Evolutionary conservation across 2,888 invertebrate genomes (phyloP).

Genomic region (Labia minor): DNA sequence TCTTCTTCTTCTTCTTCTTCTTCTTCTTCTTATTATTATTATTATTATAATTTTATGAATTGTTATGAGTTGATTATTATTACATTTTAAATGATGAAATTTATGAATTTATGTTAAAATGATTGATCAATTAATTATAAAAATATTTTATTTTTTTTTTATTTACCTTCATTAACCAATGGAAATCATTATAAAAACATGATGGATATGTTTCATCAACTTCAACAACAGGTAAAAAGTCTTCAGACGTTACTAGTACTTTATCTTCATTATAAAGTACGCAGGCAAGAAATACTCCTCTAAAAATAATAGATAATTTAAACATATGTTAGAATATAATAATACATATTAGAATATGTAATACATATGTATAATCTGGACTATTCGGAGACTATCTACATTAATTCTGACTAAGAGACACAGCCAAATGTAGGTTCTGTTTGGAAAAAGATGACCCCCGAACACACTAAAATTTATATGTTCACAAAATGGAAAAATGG

Average conservation of each 20-base stretch:
- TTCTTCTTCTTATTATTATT: no score
- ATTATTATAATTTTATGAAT: no score
- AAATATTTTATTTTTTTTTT: neutral
- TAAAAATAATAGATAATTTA: conserved; percentile 37
- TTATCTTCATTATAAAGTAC: conserved; percentile 92
- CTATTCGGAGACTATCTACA: neutral
- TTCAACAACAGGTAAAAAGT: conserved; percentile 91
- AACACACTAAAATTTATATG: no score
- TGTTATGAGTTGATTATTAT: neutral
- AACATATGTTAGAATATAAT: no score
- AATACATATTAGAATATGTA: no score
- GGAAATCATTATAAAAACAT: conserved; percentile 83
- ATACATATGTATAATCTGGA: conserved; percentile 15
- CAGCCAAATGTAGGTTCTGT: no score
- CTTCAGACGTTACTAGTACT: conserved; percentile 91
- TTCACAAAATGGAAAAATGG: no score
- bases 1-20: no score
- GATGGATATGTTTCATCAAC: conserved; percentile 92
- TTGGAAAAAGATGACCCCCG: no score
- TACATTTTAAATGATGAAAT: neutral
- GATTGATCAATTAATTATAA: no score
- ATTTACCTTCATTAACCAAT: conserved; percentile 90
- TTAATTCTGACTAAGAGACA: neutral
- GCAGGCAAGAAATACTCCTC: conserved; percentile 88
- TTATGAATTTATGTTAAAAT: neutral